These are phyloP conservation scores for Bradypus variegatus DNA, from an alignment of 2,797 vertebrate genomes.

Conservation along the genomic window DNA sequence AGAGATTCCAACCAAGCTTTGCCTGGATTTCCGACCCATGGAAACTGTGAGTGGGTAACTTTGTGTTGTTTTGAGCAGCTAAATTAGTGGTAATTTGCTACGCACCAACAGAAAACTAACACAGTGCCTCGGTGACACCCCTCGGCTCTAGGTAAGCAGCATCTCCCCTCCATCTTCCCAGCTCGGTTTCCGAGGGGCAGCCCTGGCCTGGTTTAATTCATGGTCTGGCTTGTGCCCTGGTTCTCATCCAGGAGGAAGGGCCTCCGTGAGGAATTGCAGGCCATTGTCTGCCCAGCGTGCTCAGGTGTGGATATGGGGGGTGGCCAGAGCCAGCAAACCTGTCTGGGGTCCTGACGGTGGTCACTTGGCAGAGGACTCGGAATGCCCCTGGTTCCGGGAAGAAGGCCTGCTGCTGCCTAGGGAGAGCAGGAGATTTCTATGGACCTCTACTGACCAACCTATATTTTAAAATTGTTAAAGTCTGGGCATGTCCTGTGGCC, in stretches of 20 bases:
- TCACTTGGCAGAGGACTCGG: background rate
- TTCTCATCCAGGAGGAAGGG: conserved; percentile 55
- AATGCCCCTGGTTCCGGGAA: fast-evolving
- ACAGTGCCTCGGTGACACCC: background rate
- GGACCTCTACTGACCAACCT: background rate
- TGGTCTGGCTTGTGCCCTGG: conserved; percentile 30
- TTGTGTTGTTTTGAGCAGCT: background rate
- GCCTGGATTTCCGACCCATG: background rate
- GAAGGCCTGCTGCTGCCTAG: too few species aligned
- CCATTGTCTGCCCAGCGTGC: conserved; percentile 57
- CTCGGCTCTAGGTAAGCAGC: background rate
- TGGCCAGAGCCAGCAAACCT: conserved; percentile 1
- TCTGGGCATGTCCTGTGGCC: too few species aligned
- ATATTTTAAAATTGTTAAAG: too few species aligned
- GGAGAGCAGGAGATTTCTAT: background rate
- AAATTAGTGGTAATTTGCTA: background rate
- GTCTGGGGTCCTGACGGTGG: background rate
- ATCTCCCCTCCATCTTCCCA: background rate
- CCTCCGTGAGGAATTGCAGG: conserved; percentile 41
- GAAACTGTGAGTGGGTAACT: background rate
- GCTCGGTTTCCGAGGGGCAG: conserved; percentile 22
- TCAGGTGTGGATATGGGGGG: conserved; percentile 41
- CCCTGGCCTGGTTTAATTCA: conserved; percentile 27
- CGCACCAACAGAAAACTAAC: background rate
- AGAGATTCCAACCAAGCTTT: background rate